Evolutionary conservation across 2,797 vertebrate genomes (phyloP), one percentile per base, ranked within the genome.

Genomic region (Sandelia bainsii): DNA sequence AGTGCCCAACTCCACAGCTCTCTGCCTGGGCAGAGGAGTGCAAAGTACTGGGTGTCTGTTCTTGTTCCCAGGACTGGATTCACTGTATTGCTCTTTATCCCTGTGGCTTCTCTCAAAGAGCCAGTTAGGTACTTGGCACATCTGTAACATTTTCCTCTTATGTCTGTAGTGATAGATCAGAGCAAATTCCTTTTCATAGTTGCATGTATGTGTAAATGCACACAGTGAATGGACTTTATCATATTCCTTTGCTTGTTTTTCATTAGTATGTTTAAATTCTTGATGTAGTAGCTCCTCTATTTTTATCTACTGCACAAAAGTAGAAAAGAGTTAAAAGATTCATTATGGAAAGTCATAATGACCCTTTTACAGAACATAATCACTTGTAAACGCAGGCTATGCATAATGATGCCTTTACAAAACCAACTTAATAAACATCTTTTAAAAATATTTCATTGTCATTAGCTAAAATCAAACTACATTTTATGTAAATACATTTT

Each of bases 41-140:
- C 53, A 53, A 68, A 79, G 83, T 10, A 22, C 77, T 34, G 69
- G 45, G 65, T 69, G 69, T 82, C 70, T 83, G 80, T 83, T 84
- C 78, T 75, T 27, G 23, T 83, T 86, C 77, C 83, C 75, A 87
- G 75, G 48, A 72, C 44, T 75, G 76, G 77, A 79, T 77, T 79
- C 66, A 57, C 76, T 75, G 66, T 69, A 25, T 75, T 81, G 74
- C 75, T 25, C 75, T 77, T 69, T 50, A 58, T 62, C 58, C 77
- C 52, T 59, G 67, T 60, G 59, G 77, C 78, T 87, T 75, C 67
- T 75, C 71, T 81, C 72, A 67, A 79, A 81, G 71, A 62, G 72
- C 69, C 77, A 80, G 80, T 80, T 72, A 72, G 69, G 66, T 78
- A 72, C 49, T 82, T 85, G 82, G 83, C 84, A 80, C 74, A 46